These are phyloP conservation scores for Pituophis catenifer DNA, from an alignment of 2,113 vertebrate species.

Conservation along the genomic window DNA sequence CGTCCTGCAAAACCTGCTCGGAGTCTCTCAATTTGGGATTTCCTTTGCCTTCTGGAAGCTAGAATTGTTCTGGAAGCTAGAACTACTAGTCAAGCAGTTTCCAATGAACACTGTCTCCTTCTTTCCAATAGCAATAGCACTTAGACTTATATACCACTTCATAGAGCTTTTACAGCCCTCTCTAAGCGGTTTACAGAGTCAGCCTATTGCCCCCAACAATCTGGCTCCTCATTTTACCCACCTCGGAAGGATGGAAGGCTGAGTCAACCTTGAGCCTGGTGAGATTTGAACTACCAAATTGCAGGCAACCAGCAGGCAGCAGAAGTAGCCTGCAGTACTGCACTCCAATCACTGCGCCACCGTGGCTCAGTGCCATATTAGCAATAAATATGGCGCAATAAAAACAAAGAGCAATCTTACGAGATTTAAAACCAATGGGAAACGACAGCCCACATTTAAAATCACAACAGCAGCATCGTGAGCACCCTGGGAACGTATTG, in stretches of 20 bases:
- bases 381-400: not conserved
- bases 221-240: no score
- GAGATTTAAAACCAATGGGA: constrained; percentile 1
- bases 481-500: not conserved
- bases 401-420: not conserved
- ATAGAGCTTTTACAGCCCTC: no score
- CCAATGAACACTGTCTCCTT: not conserved
- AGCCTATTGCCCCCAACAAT: no score
- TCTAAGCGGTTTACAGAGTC: no score
- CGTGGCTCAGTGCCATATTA: not conserved
- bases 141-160: no score
- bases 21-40: not conserved
- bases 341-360: no score
- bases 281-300: no score
- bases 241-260: no score
- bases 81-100: not conserved
- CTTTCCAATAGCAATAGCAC: not conserved
- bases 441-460: constrained; percentile 6
- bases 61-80: not conserved
- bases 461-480: not conserved
- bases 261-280: no score
- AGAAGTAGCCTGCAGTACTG: no score
- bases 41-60: not conserved
- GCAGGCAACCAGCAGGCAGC: no score
- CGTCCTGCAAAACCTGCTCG: not conserved